These are phyloP conservation scores for Physocephala rufipes DNA, from an alignment of 2,888 invertebrate genomes.

Conservation along the genomic window DNA sequence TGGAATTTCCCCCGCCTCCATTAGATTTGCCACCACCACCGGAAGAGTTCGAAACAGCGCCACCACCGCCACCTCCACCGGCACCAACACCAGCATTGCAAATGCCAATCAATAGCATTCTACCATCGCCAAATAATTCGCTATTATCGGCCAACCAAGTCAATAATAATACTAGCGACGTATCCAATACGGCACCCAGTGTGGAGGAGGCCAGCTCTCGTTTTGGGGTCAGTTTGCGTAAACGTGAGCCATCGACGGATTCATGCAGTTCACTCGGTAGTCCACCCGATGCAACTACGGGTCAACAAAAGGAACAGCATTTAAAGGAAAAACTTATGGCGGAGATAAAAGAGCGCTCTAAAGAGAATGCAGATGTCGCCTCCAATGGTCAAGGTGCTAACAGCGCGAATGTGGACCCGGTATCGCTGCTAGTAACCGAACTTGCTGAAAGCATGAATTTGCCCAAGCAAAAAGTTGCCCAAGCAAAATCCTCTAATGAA, in stretches of 20 bases:
- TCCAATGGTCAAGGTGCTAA: slow-evolving; percentile 70
- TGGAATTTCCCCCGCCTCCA: slow-evolving; percentile 90
- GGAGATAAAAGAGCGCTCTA: slow-evolving; percentile 77
- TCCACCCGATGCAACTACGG: slow-evolving; percentile 61
- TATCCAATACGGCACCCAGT: slow-evolving; percentile 73
- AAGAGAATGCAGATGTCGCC: slow-evolving; percentile 69
- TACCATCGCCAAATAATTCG: slow-evolving; percentile 47
- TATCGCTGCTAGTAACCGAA: slow-evolving; percentile 82
- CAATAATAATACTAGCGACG: slow-evolving; percentile 66
- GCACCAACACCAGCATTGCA: slow-evolving; percentile 46
- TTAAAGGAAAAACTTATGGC: slow-evolving; percentile 87
- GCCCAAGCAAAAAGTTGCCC: slow-evolving; percentile 60
- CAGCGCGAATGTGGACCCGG: slow-evolving; percentile 73
- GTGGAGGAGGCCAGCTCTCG: slow-evolving; percentile 78
- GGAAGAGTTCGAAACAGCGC: slow-evolving; percentile 69
- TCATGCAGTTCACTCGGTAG: slow-evolving; percentile 69
- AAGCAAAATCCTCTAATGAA: slow-evolving; percentile 46
- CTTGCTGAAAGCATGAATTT: slow-evolving; percentile 84
- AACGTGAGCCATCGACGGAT: slow-evolving; percentile 72
- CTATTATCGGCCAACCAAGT: slow-evolving; percentile 53
- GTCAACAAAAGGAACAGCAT: slow-evolving; percentile 55
- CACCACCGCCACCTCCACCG: slow-evolving; percentile 53
- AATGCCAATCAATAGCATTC: slow-evolving; percentile 37
- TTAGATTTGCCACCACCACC: slow-evolving; percentile 82
- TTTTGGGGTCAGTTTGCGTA: slow-evolving; percentile 76